Evolutionary conservation across 2,888 invertebrate species (phyloP).

Genomic region (Dinocampus coccinellae): DNA sequence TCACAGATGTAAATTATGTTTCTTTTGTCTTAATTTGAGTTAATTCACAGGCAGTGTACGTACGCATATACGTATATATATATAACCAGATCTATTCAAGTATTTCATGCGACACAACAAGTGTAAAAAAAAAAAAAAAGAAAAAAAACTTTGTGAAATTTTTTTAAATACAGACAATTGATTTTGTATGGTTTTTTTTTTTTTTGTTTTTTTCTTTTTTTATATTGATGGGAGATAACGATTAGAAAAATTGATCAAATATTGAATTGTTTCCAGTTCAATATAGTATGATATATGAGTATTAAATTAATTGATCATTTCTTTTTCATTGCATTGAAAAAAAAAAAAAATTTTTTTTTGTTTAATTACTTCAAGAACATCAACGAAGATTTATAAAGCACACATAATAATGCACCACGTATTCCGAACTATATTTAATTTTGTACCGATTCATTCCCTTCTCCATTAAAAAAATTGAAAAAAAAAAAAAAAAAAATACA

Average conservation of each 20-base stretch:
- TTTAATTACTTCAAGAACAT: background rate
- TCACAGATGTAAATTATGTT: slow-evolving; percentile 41
- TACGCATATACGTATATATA: no score
- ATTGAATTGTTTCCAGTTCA: background rate
- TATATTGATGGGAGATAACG: no score
- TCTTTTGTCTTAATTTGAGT: slow-evolving; percentile 41
- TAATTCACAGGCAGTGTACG: slow-evolving; percentile 41
- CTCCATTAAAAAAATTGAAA: background rate
- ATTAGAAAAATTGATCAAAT: no score
- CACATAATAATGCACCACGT: background rate
- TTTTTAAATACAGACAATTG: background rate
- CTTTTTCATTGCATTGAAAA: background rate
- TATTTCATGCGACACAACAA: background rate
- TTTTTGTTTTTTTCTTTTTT: no score
- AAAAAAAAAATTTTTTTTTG: background rate
- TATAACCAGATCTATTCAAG: slow-evolving; percentile 7
- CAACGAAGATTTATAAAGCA: slow-evolving; percentile 8
- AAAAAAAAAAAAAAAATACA: background rate
- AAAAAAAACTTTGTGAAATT: background rate
- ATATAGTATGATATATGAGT: background rate
- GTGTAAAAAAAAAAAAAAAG: background rate
- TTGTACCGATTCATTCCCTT: background rate
- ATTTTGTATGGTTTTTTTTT: no score
- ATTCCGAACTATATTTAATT: background rate
- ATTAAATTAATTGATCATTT: background rate